Evolutionary conservation across 2,113 vertebrate genomes (phyloP).

Genomic region (Ardeotis arabs): DNA sequence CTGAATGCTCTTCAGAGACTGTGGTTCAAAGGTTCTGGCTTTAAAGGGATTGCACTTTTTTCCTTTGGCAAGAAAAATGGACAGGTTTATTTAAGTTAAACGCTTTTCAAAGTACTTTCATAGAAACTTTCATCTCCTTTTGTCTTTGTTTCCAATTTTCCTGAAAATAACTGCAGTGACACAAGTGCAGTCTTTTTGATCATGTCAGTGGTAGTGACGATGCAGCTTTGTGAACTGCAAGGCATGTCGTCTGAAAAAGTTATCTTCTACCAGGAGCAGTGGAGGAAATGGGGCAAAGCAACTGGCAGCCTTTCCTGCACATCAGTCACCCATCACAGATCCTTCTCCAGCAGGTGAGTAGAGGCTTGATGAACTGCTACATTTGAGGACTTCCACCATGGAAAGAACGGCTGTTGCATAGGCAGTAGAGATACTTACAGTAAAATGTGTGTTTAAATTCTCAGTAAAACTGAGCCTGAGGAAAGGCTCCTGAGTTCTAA

Average conservation of each 20-base stretch:
- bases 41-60: constrained; percentile 19
- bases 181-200: constrained; percentile 48
- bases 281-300: neutral
- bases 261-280: neutral
- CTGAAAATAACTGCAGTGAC: constrained; percentile 34
- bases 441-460: neutral
- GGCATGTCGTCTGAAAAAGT: neutral
- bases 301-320: neutral
- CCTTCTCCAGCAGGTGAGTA: neutral
- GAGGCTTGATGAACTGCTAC: neutral
- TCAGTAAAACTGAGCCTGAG: neutral
- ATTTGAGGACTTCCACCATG: neutral
- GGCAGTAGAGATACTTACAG: neutral
- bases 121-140: constrained; percentile 48
- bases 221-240: constrained; percentile 16
- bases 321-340: neutral
- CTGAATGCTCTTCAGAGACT: constrained; percentile 3
- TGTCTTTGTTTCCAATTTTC: constrained; percentile 42
- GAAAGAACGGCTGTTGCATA: neutral
- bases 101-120: constrained; percentile 41
- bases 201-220: constrained; percentile 19
- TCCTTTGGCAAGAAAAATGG: constrained; percentile 6
- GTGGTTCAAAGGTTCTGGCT: constrained; percentile 34
- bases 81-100: constrained; percentile 56
- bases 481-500: neutral